These are phyloP conservation scores for Heterodera filipjevi DNA, from an alignment of 2,888 invertebrate genomes.

Conservation along the genomic window DNA sequence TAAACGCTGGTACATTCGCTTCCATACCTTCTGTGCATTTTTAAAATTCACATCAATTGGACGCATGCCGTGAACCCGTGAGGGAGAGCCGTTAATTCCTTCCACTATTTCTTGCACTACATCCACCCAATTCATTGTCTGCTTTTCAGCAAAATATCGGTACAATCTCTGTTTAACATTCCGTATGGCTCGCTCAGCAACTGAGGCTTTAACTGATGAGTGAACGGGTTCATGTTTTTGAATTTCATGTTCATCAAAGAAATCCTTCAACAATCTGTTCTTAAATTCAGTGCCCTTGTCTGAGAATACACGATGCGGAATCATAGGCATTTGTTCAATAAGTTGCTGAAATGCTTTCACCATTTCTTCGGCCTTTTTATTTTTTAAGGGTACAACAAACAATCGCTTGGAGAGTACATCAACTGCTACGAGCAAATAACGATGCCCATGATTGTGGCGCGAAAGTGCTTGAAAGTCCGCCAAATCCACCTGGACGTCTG, in stretches of 20 bases:
- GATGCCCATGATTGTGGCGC: constrained; percentile 16
- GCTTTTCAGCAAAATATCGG: constrained; percentile 12
- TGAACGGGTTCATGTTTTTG: neutral
- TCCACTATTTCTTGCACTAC: neutral
- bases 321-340: constrained; percentile 7
- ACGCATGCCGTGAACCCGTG: neutral
- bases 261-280: neutral
- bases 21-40: constrained; percentile 6
- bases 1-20: neutral
- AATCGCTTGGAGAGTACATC: constrained; percentile 18
- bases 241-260: constrained; percentile 15
- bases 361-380: no score
- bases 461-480: constrained; percentile 9
- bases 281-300: constrained; percentile 4
- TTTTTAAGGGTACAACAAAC: constrained; percentile 19
- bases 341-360: neutral
- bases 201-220: constrained; percentile 17
- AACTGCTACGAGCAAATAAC: constrained; percentile 17
- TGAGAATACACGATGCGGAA: constrained; percentile 5
- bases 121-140: constrained; percentile 8
- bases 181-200: constrained; percentile 22
- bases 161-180: constrained; percentile 20
- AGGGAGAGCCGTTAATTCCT: neutral
- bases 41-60: constrained; percentile 9
- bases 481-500: constrained; percentile 15